Percentiles rank a stretch among this genome's conserved stretches.
These are phyloP conservation scores for Zosterops lateralis DNA, from an alignment of 2,113 vertebrate species.

Conservation along the genomic window DNA sequence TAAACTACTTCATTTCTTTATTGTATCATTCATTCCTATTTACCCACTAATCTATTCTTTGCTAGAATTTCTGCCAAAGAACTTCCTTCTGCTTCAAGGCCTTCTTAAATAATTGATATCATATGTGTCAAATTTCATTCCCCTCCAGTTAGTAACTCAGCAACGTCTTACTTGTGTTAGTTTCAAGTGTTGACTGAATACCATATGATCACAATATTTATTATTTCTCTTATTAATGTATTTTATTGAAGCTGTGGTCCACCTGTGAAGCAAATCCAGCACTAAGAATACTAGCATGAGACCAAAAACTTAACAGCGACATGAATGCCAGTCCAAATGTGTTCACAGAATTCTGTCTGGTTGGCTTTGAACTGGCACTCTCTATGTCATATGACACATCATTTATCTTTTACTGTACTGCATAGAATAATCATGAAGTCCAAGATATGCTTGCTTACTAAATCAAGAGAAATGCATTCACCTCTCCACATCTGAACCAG, in stretches of 20 bases:
- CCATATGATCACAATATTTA: not conserved
- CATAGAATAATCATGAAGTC: not conserved
- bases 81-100: not conserved
- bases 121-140: slow-evolving; percentile 2
- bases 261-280: not conserved
- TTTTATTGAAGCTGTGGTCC: not conserved
- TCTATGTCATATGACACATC: not conserved
- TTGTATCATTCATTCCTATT: not conserved
- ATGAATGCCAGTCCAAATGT: not conserved
- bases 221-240: not conserved
- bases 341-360: not conserved
- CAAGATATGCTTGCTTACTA: not conserved
- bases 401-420: not conserved
- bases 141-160: not conserved
- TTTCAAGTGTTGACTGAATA: not conserved
- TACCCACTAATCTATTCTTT: not conserved
- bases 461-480: not conserved
- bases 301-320: not conserved
- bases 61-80: not conserved
- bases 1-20: not conserved
- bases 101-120: not conserved
- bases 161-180: not conserved
- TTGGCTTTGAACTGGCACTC: not conserved
- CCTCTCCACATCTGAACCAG: not conserved
- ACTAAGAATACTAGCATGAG: not conserved